Evolutionary conservation across 2,113 vertebrate genomes (phyloP).

Genomic region (Chionis minor): DNA sequence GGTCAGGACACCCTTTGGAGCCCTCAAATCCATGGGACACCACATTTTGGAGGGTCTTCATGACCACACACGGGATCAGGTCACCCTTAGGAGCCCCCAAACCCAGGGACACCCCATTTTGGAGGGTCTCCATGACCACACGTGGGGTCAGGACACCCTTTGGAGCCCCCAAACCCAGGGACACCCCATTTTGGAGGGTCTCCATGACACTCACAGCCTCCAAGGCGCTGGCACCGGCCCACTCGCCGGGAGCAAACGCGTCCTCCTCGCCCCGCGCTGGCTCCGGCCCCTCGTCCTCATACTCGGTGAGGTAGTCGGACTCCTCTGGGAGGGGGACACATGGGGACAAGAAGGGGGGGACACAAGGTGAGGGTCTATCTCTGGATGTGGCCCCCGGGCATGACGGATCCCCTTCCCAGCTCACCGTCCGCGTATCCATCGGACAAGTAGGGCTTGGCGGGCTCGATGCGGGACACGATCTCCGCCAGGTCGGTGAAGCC

Average conservation of each 20-base stretch:
- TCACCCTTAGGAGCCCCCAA: not conserved
- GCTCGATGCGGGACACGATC: conserved; percentile 93
- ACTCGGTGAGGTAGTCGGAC: conserved; percentile 89
- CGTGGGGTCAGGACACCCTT: not conserved
- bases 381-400: not conserved
- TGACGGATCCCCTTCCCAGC: not conserved
- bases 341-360: too few relatives aligned
- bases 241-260: conserved; percentile 70
- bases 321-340: conserved; percentile 74
- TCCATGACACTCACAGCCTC: conserved; percentile 71
- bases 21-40: not conserved
- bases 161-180: not conserved
- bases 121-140: not conserved
- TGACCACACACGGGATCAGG: not conserved
- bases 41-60: too few relatives aligned
- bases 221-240: conserved; percentile 73
- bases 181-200: not conserved
- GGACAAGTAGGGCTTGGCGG: conserved; percentile 80
- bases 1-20: not conserved
- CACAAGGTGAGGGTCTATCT: rapidly evolving
- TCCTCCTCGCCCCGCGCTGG: conserved; percentile 81
- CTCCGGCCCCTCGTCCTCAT: conserved; percentile 88
- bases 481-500: conserved; percentile 95
- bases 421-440: conserved; percentile 69
- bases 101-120: not conserved